Evolutionary conservation across 2,113 vertebrate genomes (phyloP).

Genomic region (Rhinopomastus cyanomelas): DNA sequence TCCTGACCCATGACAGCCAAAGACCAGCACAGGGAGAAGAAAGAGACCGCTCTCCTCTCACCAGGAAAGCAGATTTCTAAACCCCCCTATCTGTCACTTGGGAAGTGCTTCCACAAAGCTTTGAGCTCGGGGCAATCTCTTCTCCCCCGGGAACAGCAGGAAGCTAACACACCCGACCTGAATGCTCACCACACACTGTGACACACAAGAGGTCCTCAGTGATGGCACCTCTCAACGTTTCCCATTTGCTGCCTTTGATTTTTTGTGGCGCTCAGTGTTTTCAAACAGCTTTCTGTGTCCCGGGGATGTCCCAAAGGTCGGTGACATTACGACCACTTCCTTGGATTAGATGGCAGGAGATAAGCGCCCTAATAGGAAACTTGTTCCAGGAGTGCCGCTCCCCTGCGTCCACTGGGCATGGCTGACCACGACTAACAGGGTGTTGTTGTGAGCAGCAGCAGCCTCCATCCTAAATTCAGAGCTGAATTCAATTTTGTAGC

Average conservation of each 20-base stretch:
- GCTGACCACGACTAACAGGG: neutral
- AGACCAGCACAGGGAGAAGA: accelerated
- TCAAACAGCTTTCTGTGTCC: constrained; percentile 8
- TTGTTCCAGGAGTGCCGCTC: neutral
- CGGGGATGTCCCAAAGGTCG: constrained; percentile 33
- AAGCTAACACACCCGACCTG: neutral
- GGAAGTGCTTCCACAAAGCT: neutral
- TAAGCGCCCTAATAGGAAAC: neutral
- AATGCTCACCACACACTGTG: neutral
- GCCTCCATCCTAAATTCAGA: constrained; percentile 10
- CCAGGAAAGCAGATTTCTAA: neutral
- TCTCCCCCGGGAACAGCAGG: constrained; percentile 6
- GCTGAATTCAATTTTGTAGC: neutral
- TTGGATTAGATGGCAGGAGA: constrained; percentile 31
- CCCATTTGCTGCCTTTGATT: constrained; percentile 45
- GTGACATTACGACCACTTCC: neutral
- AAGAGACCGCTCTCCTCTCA: neutral
- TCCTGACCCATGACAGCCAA: neutral
- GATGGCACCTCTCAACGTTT: neutral
- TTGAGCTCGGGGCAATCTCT: neutral
- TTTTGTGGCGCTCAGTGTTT: neutral
- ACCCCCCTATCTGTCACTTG: neutral
- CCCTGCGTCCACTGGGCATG: neutral
- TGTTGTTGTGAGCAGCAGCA: neutral
- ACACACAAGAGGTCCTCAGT: neutral